Evolutionary conservation across 2,888 invertebrate genomes (phyloP).

Genomic region (Chydorus sphaericus): DNA sequence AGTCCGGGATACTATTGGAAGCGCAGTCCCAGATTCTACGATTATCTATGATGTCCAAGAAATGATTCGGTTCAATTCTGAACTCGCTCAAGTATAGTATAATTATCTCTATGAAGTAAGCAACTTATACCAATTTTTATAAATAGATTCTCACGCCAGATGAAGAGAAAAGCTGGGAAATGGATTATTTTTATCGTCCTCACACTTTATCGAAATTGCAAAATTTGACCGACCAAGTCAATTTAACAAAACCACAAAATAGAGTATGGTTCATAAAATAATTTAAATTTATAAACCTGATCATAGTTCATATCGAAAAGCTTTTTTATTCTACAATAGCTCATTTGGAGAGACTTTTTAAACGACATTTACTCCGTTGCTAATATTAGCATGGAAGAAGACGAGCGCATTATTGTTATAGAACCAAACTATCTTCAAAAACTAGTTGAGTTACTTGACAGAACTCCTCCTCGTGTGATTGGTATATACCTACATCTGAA

Average conservation of each 20-base stretch:
- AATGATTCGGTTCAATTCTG: conserved; percentile 63
- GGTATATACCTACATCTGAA: conserved; percentile 19
- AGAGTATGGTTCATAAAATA: neutral
- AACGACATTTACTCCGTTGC: neutral
- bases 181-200: conserved; percentile 27
- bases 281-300: neutral
- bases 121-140: too few species aligned
- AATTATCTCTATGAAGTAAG: too few species aligned
- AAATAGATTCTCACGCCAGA: conserved; percentile 20
- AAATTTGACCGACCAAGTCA: conserved; percentile 22
- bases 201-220: conserved; percentile 23
- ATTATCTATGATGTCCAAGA: conserved; percentile 40
- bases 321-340: neutral
- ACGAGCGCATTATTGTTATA: neutral
- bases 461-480: neutral
- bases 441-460: neutral
- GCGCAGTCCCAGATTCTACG: neutral
- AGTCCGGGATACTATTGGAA: conserved; percentile 12
- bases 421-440: conserved; percentile 1
- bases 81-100: conserved; percentile 41
- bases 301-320: neutral
- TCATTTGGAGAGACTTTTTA: neutral
- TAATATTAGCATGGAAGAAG: neutral
- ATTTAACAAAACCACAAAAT: neutral
- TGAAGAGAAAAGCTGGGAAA: conserved; percentile 23